Base-by-base conservation (phyloP, 2,888 invertebrate genomes). In the Drosophila prolongata region DNA sequence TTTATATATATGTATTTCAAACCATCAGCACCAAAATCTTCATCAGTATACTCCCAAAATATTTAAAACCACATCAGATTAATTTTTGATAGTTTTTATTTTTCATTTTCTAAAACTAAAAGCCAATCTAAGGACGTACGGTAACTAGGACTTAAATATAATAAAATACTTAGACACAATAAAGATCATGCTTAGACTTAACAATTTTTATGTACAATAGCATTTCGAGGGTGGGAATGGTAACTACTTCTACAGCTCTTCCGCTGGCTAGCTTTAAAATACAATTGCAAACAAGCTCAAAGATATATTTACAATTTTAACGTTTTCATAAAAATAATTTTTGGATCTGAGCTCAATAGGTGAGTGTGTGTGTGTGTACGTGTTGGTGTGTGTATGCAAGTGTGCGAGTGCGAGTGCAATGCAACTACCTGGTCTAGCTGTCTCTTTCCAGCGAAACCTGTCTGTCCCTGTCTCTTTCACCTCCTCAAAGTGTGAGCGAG, bases 321-420 rank as follows among this genome's bases (percentile, higher is more conserved):
- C 64, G 62, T 13, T 64, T 66, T 66, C 37, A 65, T 73, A 72
- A 57, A 65, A 64, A 55, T 87, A 87, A 87, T 87, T 83, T 83
- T 83, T 83, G 83, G 83, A 87, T 78, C 76, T 69, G 88, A 83
- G 88, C 83, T 87, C 86, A 81, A 72, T 66, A 60, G 35, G 64
- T 71, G 65, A 62, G 56, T 67, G 44, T 14, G 56, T 68, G 54
- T 54, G 53, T 52, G 53, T 64, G 64, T 38, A 16, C 16, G 30
- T 53, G 13, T 43, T 13, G 24, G 59, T 61, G 34, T 47, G 30
- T 49, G 34, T 55, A 52, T 71, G 61, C 61, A 19, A 42, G 35
- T 9, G 35, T 35, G 44, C 56, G 47, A 30, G 66, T 68, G 58
- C 50, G 46, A 65, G 44, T 58, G 55, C 61, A 60, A 61, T 67